These are phyloP conservation scores for Bos javanicus DNA, from an alignment of 2,113 vertebrate species.

Conservation along the genomic window DNA sequence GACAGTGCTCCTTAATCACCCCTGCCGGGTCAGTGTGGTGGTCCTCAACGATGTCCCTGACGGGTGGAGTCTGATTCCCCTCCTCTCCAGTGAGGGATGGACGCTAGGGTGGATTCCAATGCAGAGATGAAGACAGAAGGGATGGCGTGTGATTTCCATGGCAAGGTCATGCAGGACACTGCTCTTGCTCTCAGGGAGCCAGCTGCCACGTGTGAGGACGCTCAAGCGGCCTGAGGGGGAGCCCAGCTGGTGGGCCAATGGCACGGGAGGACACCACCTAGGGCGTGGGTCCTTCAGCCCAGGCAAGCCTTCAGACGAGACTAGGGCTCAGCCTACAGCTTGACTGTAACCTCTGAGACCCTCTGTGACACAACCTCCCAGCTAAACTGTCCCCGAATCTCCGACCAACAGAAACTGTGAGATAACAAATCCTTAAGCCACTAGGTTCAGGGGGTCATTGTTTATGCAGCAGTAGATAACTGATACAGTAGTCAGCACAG, in stretches of 20 bases:
- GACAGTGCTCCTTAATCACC: no score
- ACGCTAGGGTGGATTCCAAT: rapidly evolving
- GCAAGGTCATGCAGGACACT: not conserved
- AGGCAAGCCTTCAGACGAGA: not conserved
- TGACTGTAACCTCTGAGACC: not conserved
- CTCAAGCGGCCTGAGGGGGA: not conserved
- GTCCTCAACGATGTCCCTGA: not conserved
- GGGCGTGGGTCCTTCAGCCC: not conserved
- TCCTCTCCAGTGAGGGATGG: not conserved
- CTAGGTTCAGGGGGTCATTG: not conserved
- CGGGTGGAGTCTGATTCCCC: not conserved
- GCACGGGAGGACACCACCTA: not conserved
- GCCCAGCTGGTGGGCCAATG: not conserved
- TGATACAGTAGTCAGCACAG: not conserved
- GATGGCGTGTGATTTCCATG: not conserved
- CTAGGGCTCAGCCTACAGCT: not conserved
- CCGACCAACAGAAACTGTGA: not conserved
- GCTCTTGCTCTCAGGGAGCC: not conserved
- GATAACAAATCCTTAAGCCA: not conserved
- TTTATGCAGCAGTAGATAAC: not conserved
- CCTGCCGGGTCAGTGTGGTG: rapidly evolving
- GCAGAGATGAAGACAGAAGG: not conserved
- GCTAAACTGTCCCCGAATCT: not conserved
- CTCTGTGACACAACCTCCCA: not conserved
- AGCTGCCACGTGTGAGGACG: rapidly evolving